phyloP scores from a whole-genome alignment of 1,140 invertebrate species.

The Microvelia longipes region DNA sequence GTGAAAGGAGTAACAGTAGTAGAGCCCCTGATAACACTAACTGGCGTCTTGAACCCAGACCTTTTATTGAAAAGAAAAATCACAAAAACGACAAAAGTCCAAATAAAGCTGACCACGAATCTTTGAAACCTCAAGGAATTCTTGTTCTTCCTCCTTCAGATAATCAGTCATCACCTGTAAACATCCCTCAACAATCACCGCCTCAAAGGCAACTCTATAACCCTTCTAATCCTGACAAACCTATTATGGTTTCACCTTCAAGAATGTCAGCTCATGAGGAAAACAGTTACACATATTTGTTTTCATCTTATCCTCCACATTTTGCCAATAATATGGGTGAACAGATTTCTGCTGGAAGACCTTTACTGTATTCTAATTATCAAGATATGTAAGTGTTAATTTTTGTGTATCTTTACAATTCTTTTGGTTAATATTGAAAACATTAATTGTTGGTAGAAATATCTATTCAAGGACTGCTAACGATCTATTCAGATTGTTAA shows the following conservation, averaged over 20 bases:
- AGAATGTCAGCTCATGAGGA: slow-evolving; percentile 4
- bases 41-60: slow-evolving; percentile 1
- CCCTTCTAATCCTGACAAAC: slow-evolving; percentile 12
- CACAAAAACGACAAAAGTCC: neutral
- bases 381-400: slow-evolving; percentile 7
- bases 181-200: neutral
- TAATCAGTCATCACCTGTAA: neutral
- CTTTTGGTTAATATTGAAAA: no score
- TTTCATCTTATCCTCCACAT: neutral
- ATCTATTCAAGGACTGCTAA: no score
- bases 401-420: no score
- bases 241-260: slow-evolving; percentile 8
- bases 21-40: slow-evolving; percentile 2
- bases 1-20: neutral
- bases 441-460: no score
- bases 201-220: slow-evolving; percentile 6
- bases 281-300: neutral
- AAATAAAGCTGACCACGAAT: neutral
- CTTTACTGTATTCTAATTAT: slow-evolving; percentile 6
- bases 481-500: no score
- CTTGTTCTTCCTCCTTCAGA: slow-evolving; percentile 10
- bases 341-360: neutral
- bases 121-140: slow-evolving; percentile 9
- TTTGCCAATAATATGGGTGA: slow-evolving; percentile 6
- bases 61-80: neutral